Evolutionary conservation across 2,113 vertebrate genomes (phyloP).

Genomic region (Dasypus novemcinctus): DNA sequence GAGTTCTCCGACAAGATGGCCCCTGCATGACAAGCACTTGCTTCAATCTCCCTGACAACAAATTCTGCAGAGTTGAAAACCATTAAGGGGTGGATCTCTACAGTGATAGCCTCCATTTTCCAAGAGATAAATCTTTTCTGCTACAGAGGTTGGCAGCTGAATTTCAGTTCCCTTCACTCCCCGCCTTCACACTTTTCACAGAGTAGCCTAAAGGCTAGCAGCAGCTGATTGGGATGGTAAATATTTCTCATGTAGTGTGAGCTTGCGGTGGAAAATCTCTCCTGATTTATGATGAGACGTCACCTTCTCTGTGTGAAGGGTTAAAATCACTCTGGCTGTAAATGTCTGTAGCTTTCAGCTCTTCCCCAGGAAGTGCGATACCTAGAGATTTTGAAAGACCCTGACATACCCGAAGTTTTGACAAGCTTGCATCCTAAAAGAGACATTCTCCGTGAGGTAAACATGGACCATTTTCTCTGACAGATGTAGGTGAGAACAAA

Average conservation of each 20-base stretch:
- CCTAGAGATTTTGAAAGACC: constrained; percentile 83
- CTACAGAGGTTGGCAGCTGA: constrained; percentile 51
- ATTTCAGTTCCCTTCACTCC: constrained; percentile 29
- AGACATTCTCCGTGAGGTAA: constrained; percentile 83
- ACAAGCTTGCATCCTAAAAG: constrained; percentile 82
- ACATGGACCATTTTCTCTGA: constrained; percentile 67
- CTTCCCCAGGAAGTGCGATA: constrained; percentile 85
- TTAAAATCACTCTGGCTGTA: constrained; percentile 56
- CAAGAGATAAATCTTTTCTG: constrained; percentile 64
- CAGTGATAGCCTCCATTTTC: constrained; percentile 68
- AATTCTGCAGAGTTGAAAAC: constrained; percentile 62
- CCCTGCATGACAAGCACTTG: constrained; percentile 41
- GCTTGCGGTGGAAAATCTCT: constrained; percentile 21
- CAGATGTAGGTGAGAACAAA: constrained; percentile 62
- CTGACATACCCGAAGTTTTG: constrained; percentile 81
- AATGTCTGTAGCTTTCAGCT: constrained; percentile 80
- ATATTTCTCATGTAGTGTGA: constrained; percentile 37
- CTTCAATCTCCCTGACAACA: constrained; percentile 74
- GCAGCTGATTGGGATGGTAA: constrained; percentile 25
- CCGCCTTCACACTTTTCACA: background rate
- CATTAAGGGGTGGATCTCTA: constrained; percentile 63
- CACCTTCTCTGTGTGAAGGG: constrained; percentile 36
- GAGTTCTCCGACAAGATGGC: constrained; percentile 17
- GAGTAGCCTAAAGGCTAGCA: constrained; percentile 33
- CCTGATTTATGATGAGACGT: background rate